Conservation (phyloP, 1,140 invertebrate genomes). For the honey bee (Apis mellifera) region Amel_HAv3.1 CM009943.2:9144501-9145000, state of each 20-base stretch:
- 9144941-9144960: fast-evolving
- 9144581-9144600: background rate
- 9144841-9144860: background rate
- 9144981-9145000: background rate
- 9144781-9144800: no score
- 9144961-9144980: background rate
- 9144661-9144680: conserved; percentile 1
- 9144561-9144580: background rate
- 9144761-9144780: no score
- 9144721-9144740: no score
- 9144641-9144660: background rate
- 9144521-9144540: conserved; percentile 31
- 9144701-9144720: background rate
- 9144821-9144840: background rate
- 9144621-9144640: conserved; percentile 13
- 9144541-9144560: background rate
- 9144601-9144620: background rate
- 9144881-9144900: no score
- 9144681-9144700: background rate
- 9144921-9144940: background rate
- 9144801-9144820: no score
- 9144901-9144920: no score
- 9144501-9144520: conserved; percentile 47
- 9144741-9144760: background rate
- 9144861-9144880: no score